phyloP scores from a whole-genome alignment of 2,113 vertebrate species.

The Charina bottae region DNA sequence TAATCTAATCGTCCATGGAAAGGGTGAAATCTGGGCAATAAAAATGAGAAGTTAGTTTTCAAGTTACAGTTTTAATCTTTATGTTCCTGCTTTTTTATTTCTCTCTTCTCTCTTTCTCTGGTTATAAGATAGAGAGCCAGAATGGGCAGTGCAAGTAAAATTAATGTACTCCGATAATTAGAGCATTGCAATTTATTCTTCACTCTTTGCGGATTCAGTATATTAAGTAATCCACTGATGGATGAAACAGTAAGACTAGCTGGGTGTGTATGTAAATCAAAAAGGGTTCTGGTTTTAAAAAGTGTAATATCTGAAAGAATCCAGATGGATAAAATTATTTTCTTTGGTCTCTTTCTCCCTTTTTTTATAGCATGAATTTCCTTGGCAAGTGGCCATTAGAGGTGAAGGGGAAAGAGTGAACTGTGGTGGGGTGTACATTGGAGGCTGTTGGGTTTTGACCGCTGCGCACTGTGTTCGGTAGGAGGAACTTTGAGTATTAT shows the following conservation, averaged over 20 bases:
- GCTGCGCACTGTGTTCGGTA: conserved; percentile 96
- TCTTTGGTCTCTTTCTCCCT: neutral
- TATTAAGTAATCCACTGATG: neutral
- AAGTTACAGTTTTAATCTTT: neutral
- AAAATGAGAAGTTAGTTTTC: neutral
- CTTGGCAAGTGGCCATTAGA: conserved; percentile 91
- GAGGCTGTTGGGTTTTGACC: conserved; percentile 93
- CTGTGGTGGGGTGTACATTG: conserved; percentile 92
- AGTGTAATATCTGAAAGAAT: neutral
- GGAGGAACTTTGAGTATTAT: neutral
- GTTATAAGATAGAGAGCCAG: neutral
- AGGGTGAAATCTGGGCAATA: neutral
- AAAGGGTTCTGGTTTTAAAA: neutral
- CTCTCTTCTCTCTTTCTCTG: neutral
- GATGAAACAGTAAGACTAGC: neutral
- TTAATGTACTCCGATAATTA: neutral
- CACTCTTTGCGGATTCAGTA: neutral
- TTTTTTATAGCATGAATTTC: conserved; percentile 85
- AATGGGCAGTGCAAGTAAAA: neutral
- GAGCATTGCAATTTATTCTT: neutral
- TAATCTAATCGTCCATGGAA: neutral
- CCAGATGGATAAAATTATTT: neutral
- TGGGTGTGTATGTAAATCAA: neutral
- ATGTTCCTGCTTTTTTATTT: neutral
- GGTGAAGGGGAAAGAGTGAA: conserved; percentile 65